Conservation (phyloP, 2,888 invertebrate genomes). For the Busseola fusca region DNA sequence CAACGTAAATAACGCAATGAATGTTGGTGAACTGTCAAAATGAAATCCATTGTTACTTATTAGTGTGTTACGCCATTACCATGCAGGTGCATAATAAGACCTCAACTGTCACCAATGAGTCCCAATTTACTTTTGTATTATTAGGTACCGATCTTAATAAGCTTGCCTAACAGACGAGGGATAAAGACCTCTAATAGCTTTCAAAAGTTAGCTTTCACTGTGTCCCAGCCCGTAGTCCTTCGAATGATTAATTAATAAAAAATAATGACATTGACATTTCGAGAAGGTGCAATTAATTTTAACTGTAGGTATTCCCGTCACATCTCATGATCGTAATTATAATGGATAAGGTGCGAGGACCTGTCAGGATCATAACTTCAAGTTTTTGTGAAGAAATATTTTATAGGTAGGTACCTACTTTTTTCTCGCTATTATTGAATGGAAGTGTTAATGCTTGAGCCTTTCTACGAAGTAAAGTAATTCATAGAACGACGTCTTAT, state of each 20-base stretch:
- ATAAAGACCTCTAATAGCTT: neutral
- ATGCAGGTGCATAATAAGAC: neutral
- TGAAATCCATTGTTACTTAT: too few species aligned
- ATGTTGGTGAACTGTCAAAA: too few species aligned
- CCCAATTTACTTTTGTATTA: too few species aligned
- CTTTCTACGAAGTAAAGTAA: constrained; percentile 5
- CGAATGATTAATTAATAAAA: constrained; percentile 45
- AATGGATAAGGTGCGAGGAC: constrained; percentile 39
- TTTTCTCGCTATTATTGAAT: constrained; percentile 31
- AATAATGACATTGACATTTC: constrained; percentile 55
- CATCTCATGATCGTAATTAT: constrained; percentile 42
- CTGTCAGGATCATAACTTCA: constrained; percentile 31
- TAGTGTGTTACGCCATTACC: too few species aligned
- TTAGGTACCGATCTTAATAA: too few species aligned
- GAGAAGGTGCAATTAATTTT: constrained; percentile 62
- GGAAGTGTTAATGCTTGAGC: constrained; percentile 26
- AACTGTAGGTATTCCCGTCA: constrained; percentile 39
- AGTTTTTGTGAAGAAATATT: constrained; percentile 45
- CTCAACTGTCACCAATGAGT: too few species aligned
- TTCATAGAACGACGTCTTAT: constrained; percentile 9
- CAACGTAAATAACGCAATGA: too few species aligned
- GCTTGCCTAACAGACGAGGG: too few species aligned
- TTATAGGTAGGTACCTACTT: constrained; percentile 33
- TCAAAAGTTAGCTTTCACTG: constrained; percentile 15
- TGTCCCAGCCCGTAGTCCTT: neutral